Percentiles rank a stretch among this genome's conserved stretches.
Evolutionary conservation across 2,113 vertebrate genomes (phyloP).

Genomic region (Platichthys flesus): DNA sequence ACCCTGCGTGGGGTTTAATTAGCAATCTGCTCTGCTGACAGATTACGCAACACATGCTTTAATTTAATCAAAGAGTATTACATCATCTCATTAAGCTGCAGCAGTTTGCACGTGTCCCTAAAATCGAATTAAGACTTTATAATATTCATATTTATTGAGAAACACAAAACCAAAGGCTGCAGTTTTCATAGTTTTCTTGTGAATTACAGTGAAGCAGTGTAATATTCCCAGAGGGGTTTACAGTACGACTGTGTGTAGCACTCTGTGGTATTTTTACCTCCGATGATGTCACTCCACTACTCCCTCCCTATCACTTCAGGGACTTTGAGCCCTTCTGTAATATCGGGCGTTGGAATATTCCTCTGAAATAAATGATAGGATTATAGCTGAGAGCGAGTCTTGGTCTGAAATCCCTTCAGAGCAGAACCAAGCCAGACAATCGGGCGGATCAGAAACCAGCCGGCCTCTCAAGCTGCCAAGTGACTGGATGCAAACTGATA

Average conservation of each 20-base stretch:
- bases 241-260: not conserved
- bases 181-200: too few relatives aligned
- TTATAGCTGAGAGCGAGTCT: conserved; percentile 19
- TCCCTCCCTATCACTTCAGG: conserved; percentile 50
- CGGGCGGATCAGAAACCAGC: conserved; percentile 51
- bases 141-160: too few relatives aligned
- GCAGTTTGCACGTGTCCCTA: too few relatives aligned
- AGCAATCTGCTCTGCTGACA: too few relatives aligned
- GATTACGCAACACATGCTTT: too few relatives aligned
- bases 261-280: conserved; percentile 55
- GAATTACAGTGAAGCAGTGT: too few relatives aligned
- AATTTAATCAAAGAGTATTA: too few relatives aligned
- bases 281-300: conserved; percentile 38
- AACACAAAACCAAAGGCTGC: too few relatives aligned
- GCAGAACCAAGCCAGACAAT: conserved; percentile 33
- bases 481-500: conserved; percentile 60
- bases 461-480: conserved; percentile 46
- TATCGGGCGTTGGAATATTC: conserved; percentile 38
- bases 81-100: too few relatives aligned
- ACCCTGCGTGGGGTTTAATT: too few relatives aligned
- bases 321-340: conserved; percentile 32
- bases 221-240: not conserved
- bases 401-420: conserved; percentile 48
- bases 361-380: conserved; percentile 38
- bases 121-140: too few relatives aligned